A percentile compares a stretch with the other conserved stretches of the same genome.
phyloP scores from a whole-genome alignment of 2,113 vertebrate species.

The Neopipo cinnamomea region DNA sequence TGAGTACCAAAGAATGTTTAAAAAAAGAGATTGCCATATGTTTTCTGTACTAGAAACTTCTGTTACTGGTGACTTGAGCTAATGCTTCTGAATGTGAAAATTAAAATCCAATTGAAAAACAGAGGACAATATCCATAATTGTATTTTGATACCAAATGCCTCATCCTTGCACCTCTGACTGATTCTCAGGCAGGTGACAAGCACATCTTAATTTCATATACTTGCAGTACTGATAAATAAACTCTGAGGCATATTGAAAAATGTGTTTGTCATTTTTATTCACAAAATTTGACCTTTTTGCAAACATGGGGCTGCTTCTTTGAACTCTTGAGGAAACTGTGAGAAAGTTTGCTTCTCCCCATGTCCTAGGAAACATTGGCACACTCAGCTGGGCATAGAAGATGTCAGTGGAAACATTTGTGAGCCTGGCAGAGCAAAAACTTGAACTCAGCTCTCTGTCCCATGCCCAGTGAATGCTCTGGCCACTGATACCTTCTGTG shows the following conservation, averaged over 20 bases:
- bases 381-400: neutral
- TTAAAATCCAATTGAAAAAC: neutral
- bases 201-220: neutral
- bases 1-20: neutral
- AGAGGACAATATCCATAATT: neutral
- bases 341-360: neutral
- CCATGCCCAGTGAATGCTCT: neutral
- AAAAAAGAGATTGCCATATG: neutral
- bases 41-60: neutral
- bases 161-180: neutral
- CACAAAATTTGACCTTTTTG: neutral
- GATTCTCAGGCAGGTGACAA: neutral
- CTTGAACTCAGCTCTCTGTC: neutral
- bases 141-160: neutral
- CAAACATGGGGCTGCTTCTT: neutral
- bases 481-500: neutral
- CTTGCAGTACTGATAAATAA: neutral
- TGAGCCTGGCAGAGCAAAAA: neutral
- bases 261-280: neutral
- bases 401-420: neutral
- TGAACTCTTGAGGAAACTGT: neutral
- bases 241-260: neutral
- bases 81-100: neutral
- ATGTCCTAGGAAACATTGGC: neutral
- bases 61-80: neutral